phyloP scores from a whole-genome alignment of 2,888 invertebrate genomes.

The Coecobrya sp. region DNA sequence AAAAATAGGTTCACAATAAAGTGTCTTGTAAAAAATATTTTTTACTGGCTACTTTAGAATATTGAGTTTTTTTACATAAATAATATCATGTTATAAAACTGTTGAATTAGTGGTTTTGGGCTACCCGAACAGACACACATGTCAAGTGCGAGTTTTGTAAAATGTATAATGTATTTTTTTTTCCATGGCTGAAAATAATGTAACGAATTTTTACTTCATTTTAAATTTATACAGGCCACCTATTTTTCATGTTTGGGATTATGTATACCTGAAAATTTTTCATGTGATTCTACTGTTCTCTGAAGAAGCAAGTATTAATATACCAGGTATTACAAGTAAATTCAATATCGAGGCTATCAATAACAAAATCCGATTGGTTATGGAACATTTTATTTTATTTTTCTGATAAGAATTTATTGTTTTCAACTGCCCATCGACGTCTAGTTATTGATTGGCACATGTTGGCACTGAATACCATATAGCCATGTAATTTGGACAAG shows the following conservation, averaged over 20 bases:
- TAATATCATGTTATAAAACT: conserved; percentile 40
- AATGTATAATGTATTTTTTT: neutral
- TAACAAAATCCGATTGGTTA: conserved; percentile 9
- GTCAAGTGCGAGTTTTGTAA: neutral
- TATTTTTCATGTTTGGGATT: conserved; percentile 72
- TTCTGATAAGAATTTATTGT: conserved; percentile 25
- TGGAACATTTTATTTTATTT: neutral
- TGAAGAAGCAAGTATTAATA: neutral
- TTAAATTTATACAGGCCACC: conserved; percentile 74
- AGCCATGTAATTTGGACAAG: neutral
- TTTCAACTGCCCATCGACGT: neutral
- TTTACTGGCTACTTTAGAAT: conserved; percentile 18
- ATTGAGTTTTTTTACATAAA: conserved; percentile 20
- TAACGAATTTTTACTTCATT: conserved; percentile 63
- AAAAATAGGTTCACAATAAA: conserved; percentile 57
- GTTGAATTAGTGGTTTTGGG: conserved; percentile 56
- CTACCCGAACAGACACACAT: neutral
- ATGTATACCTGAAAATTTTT: neutral
- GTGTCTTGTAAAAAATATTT: conserved; percentile 11
- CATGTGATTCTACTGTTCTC: neutral
- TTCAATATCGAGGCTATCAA: neutral
- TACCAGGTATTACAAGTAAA: neutral
- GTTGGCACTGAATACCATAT: neutral
- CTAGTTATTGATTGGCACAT: conserved; percentile 11
- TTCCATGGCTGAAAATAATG: neutral